Evolutionary conservation across 2,113 vertebrate genomes (phyloP).

Genomic region (Hiodon alosoides): DNA sequence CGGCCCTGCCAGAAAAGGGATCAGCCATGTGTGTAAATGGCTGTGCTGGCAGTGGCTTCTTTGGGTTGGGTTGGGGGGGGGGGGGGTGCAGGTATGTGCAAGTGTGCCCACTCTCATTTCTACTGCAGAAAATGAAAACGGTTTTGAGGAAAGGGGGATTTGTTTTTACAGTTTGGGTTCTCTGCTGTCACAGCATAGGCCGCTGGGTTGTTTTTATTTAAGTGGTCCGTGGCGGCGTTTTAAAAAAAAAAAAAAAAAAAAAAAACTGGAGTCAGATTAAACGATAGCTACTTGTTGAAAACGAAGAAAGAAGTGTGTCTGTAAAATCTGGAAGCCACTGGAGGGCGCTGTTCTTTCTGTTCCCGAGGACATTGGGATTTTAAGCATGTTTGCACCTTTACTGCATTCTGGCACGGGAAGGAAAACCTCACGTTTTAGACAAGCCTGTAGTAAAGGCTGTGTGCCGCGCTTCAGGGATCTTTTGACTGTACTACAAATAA

Average conservation of each 20-base stretch:
- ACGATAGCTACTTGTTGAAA: not conserved
- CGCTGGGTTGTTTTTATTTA: slow-evolving; percentile 1
- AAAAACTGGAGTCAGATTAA: slow-evolving; percentile 6
- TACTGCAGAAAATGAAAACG: not conserved
- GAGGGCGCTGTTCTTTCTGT: not conserved
- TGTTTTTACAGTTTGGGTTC: slow-evolving; percentile 7
- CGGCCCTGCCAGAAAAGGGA: not conserved
- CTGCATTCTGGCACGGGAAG: not conserved
- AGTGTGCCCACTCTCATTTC: not conserved
- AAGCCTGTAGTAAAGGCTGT: not conserved
- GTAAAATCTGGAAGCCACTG: not conserved
- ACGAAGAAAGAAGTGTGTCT: not conserved
- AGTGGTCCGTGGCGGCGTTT: slow-evolving; percentile 6
- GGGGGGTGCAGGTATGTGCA: not conserved
- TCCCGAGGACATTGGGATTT: not conserved
- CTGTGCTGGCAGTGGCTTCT: not conserved
- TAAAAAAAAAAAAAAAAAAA: not conserved
- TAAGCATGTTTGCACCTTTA: not conserved
- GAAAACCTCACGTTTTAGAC: not conserved
- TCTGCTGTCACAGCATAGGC: not conserved
- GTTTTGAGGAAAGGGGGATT: not conserved
- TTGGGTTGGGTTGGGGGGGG: not conserved
- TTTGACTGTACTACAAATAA: not conserved
- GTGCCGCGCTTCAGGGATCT: not conserved
- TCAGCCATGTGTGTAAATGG: slow-evolving; percentile 8